A percentile compares a stretch with the other conserved stretches of the same genome.
These are phyloP conservation scores for Stegastes partitus DNA, from an alignment of 2,113 vertebrate genomes.

Conservation along the genomic window DNA sequence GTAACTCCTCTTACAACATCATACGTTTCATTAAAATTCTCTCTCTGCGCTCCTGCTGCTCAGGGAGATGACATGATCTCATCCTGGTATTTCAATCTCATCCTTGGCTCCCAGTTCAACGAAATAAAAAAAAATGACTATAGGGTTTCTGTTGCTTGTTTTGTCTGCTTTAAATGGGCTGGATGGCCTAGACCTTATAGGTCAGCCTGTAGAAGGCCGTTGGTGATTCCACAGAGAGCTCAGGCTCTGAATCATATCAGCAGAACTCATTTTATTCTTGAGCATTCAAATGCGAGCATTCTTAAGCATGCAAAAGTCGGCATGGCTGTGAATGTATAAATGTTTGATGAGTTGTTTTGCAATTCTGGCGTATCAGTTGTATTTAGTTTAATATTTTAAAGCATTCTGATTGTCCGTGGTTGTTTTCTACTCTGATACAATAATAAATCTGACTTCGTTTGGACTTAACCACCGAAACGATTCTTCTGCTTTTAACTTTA, in stretches of 20 bases:
- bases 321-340: not conserved
- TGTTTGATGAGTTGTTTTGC: slow-evolving; percentile 6
- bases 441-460: not conserved
- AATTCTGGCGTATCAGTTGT: not conserved
- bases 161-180: slow-evolving; percentile 16
- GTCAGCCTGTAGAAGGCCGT: slow-evolving; percentile 11
- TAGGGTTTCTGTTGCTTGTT: slow-evolving; percentile 12
- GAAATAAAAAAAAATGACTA: not conserved
- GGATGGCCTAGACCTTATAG: slow-evolving; percentile 7
- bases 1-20: no score
- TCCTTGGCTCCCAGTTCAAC: not conserved
- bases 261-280: not conserved
- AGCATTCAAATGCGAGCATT: not conserved
- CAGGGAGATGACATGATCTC: slow-evolving; percentile 7
- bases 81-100: not conserved
- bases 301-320: not conserved
- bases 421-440: slow-evolving; percentile 32
- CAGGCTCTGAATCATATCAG: slow-evolving; percentile 19
- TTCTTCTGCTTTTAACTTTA: slow-evolving; percentile 28
- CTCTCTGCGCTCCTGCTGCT: not conserved
- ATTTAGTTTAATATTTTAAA: not conserved
- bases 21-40: not conserved
- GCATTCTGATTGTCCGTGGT: not conserved
- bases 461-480: not conserved
- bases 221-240: slow-evolving; percentile 15